Percentiles rank a stretch among this genome's conserved stretches.
phyloP scores from a whole-genome alignment of 2,113 vertebrate genomes.

The Stercorarius parasiticus region DNA sequence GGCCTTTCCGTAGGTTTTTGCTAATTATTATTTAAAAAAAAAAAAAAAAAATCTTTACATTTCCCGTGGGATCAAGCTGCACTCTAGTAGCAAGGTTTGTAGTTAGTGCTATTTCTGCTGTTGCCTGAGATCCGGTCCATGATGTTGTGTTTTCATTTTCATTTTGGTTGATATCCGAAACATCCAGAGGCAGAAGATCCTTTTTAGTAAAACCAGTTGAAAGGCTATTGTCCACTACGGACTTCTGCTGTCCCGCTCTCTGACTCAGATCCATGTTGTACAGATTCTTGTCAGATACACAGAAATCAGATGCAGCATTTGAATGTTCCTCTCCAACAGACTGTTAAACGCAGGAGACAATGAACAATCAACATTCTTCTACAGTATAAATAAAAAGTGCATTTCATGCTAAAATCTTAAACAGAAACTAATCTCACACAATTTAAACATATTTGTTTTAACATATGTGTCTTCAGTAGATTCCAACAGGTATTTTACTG shows the following conservation, averaged over 20 bases:
- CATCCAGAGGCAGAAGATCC: slow-evolving; percentile 20
- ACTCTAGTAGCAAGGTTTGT: not conserved
- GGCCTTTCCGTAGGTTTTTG: accelerated
- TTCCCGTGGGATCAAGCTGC: slow-evolving; percentile 14
- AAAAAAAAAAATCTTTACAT: slow-evolving; percentile 24
- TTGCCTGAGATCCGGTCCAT: slow-evolving; percentile 41
- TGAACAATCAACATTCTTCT: not conserved
- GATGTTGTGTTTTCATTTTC: slow-evolving; percentile 22
- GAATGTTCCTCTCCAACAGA: slow-evolving; percentile 68
- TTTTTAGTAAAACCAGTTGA: not conserved
- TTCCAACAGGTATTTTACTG: not conserved
- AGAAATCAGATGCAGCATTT: slow-evolving; percentile 38
- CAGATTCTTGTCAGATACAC: slow-evolving; percentile 50
- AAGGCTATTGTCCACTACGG: not conserved
- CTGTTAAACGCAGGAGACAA: slow-evolving; percentile 64
- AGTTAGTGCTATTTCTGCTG: not conserved
- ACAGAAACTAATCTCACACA: not conserved
- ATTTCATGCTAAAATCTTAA: not conserved
- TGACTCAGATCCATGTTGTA: slow-evolving; percentile 58
- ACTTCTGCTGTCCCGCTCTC: slow-evolving; percentile 2
- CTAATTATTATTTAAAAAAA: not conserved
- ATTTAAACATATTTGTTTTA: not conserved
- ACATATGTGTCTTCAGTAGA: not conserved
- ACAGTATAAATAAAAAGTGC: not conserved
- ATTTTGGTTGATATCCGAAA: slow-evolving; percentile 24